Conservation (phyloP, 2,888 invertebrate genomes). For the Zaprionus obscuricornis region DNA sequence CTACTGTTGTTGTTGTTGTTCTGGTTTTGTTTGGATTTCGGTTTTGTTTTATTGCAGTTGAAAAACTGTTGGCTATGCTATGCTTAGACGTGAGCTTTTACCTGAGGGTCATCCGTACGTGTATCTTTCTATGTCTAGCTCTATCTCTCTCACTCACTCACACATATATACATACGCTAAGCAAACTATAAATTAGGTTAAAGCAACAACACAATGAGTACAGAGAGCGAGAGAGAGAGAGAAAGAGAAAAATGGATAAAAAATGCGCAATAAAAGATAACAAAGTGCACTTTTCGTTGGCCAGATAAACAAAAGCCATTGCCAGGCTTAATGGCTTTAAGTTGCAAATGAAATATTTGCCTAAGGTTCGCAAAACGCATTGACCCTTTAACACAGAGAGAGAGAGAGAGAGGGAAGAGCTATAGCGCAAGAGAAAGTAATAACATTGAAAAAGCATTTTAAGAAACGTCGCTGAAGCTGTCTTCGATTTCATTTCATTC, state of each 20-base stretch:
- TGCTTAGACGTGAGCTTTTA: slow-evolving; percentile 62
- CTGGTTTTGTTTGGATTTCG: slow-evolving; percentile 51
- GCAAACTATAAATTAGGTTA: slow-evolving; percentile 77
- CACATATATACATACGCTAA: slow-evolving; percentile 37
- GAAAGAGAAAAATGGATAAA: slow-evolving; percentile 37
- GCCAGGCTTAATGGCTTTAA: slow-evolving; percentile 68
- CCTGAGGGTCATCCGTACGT: slow-evolving; percentile 33
- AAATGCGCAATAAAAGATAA: slow-evolving; percentile 79
- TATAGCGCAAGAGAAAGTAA: neutral
- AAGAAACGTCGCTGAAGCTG: slow-evolving; percentile 26
- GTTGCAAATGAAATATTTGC: slow-evolving; percentile 70
- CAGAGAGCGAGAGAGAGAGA: neutral
- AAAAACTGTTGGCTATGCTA: slow-evolving; percentile 43
- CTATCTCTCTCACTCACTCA: slow-evolving; percentile 15
- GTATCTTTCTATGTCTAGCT: slow-evolving; percentile 12
- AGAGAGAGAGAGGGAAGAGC: slow-evolving; percentile 25
- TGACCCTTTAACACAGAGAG: slow-evolving; percentile 47
- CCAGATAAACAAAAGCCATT: slow-evolving; percentile 58
- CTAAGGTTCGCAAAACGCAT: slow-evolving; percentile 28
- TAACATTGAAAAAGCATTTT: slow-evolving; percentile 50
- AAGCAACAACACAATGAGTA: slow-evolving; percentile 57
- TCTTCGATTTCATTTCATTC: too few relatives aligned
- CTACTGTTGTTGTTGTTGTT: slow-evolving; percentile 15
- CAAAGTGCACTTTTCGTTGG: slow-evolving; percentile 77
- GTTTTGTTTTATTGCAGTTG: slow-evolving; percentile 77